These are phyloP conservation scores for Myoxocephalus aenaeus DNA, from an alignment of 2,797 vertebrate species.

Conservation along the genomic window DNA sequence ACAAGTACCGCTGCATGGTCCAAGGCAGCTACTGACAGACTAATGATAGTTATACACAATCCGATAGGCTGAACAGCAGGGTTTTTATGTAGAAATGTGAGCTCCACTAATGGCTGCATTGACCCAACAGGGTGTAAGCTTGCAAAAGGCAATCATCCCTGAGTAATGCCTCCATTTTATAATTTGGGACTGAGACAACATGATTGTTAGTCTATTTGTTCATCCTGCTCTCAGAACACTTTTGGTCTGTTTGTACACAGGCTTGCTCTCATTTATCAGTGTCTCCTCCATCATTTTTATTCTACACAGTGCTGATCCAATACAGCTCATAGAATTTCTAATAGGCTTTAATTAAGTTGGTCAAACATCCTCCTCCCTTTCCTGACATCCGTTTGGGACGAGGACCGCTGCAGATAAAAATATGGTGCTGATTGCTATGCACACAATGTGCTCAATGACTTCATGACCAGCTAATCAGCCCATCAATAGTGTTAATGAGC, in stretches of 20 bases:
- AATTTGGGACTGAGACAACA: constrained; percentile 46
- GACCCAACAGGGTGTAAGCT: constrained; percentile 41
- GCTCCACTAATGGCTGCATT: constrained; percentile 45
- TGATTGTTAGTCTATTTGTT: constrained; percentile 52
- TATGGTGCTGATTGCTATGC: constrained; percentile 90
- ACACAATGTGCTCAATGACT: constrained; percentile 88
- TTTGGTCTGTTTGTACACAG: constrained; percentile 42
- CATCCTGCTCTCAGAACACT: constrained; percentile 33
- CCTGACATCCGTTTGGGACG: constrained; percentile 73
- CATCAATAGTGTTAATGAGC: constrained; percentile 89
- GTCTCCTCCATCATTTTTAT: constrained; percentile 62
- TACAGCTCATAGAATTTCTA: constrained; percentile 68
- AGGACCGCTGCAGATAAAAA: constrained; percentile 82
- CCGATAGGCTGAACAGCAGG: constrained; percentile 43
- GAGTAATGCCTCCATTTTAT: constrained; percentile 50
- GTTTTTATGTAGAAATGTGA: constrained; percentile 47
- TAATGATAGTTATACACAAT: constrained; percentile 53
- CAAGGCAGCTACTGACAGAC: constrained; percentile 40
- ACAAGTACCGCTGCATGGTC: constrained; percentile 38
- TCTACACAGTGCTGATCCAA: constrained; percentile 50
- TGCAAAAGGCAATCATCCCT: constrained; percentile 44
- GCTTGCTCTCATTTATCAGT: constrained; percentile 54
- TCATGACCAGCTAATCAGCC: constrained; percentile 90
- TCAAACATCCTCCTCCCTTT: constrained; percentile 53
- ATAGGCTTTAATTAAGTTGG: constrained; percentile 82